Evolutionary conservation across 2,797 vertebrate species (phyloP), one percentile per base, ranked within the genome.

Genomic region (Neomorphus geoffroyi): DNA sequence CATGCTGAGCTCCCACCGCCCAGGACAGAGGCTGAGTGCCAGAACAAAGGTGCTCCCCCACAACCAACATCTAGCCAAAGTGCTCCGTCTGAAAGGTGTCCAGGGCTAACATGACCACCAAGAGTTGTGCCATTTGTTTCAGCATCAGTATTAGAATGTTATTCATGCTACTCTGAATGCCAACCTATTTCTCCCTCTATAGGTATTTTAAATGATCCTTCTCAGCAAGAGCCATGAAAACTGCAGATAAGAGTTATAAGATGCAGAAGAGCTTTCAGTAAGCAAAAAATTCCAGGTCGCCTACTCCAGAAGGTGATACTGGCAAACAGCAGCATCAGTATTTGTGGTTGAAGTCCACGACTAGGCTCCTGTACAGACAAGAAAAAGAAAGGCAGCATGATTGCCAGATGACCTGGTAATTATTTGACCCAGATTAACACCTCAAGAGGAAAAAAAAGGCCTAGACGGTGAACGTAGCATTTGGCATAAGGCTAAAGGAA

Each of bases 401-500:
- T 32, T 58, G 66, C 45, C 62, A 43, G 53, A 43, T 73, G 39
- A 82, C 45, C 18, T 67, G 30, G 43, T 28, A 57, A 57, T 87
- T 24, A 2, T 65, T 78, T 73, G 67, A 69, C 28, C 53, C 51
- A 65, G 35, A 37, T 27, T 48, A 73, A 53, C 18, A 64, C 50
- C 74, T 74, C 1, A 1, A 88, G 86, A 91, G 82, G 65, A 43
- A 86, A 89, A 92, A 41, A 57, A 11, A 4, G 48, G 39, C 58
- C 41, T 22, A 37, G 43, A 60, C 7, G 16, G 46, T 78, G 45
- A 71, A 33, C 0, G 0, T 1, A 18, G n/a, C 50, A 0, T 73
- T 41, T 27, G 21, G 92, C n/a, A 3, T 28, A 61, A 93, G 64
- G 77, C 22, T 48, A 50, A 51, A 88, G 88, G 90, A 90, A 71